Evolutionary conservation across 2,113 vertebrate genomes (phyloP), one percentile per base, ranked within the genome.

Genomic region (Megalops atlanticus): DNA sequence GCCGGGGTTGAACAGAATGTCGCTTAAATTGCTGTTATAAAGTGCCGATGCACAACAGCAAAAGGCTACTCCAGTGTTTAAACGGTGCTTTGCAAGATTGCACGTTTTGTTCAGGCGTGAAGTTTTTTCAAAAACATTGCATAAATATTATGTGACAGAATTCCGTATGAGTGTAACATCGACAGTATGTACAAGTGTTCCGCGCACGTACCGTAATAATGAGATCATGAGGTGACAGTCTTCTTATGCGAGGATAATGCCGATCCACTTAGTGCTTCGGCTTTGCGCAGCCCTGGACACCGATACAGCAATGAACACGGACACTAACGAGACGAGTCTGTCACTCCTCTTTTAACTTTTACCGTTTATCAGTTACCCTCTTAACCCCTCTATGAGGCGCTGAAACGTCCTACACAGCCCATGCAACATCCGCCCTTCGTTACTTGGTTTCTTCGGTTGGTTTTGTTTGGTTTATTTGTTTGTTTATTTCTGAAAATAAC

Each of bases 221-320:
- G 40, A 74, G 74, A 49, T 70, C 31, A 49, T 58, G 39, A 7
- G 40, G 54, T 8, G 21, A 68, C 74, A 71, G 21, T 54, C 80
- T 47, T 31, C 73, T 81, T 76, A 81, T 15, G 73, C 52, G 21
- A 12, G 73, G 40, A 68, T 58, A 78, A 47, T 69, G 27, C 80
- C 69, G 74, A 81, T 81, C 74, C 49, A 64, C 27, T 33, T 70
- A 74, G 74, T 38, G 76, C 72, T 49, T 15, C 36, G 16, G 49
- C 47, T 33, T 74, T 43, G 52, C 47, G 35, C 54, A 79, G 36
- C 39, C 69, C 33, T 36, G 39, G 27, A 69, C 40, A 33, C 31
- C 24, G 45, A n/a, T 33, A 36, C 18, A 70, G 18, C 41, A 43
- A 40, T 38, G 45, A 27, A 2, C 11, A 40, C 43, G 21, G 40